Evolutionary conservation across 1,140 invertebrate species (phyloP).

Genomic region (Brachionus calyciflorus): DNA sequence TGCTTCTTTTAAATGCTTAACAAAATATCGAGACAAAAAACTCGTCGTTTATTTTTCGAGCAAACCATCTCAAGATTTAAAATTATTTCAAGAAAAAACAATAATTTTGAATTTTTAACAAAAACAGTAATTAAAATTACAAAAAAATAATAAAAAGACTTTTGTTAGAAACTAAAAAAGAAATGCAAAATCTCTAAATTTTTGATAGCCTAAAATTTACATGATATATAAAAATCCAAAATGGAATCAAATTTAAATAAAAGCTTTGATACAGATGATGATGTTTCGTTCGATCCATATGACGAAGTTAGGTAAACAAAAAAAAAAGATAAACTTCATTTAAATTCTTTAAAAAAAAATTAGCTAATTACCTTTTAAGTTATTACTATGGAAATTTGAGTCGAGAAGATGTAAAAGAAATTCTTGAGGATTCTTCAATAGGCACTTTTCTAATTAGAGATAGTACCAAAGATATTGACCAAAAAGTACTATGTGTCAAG

Average conservation of each 20-base stretch:
- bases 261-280: background rate
- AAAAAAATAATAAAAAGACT: no score
- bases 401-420: constrained; percentile 23
- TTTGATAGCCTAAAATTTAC: no score
- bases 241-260: background rate
- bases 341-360: background rate
- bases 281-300: constrained; percentile 6
- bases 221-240: background rate
- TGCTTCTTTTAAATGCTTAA: no score
- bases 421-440: constrained; percentile 2
- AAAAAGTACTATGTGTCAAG: constrained; percentile 46
- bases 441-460: constrained; percentile 45
- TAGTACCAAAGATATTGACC: constrained; percentile 32
- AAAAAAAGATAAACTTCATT: background rate
- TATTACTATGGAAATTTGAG: constrained; percentile 41
- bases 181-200: no score
- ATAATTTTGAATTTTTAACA: no score
- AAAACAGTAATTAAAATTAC: no score
- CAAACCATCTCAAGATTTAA: no score
- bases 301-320: constrained; percentile 21
- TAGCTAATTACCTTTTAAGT: background rate
- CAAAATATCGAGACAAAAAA: no score
- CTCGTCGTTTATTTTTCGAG: no score
- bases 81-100: no score
- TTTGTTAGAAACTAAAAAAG: no score